Evolutionary conservation across 1,140 invertebrate species (phyloP), one percentile per base, ranked within the genome.

Genomic region (Drosophila sturtevanti): DNA sequence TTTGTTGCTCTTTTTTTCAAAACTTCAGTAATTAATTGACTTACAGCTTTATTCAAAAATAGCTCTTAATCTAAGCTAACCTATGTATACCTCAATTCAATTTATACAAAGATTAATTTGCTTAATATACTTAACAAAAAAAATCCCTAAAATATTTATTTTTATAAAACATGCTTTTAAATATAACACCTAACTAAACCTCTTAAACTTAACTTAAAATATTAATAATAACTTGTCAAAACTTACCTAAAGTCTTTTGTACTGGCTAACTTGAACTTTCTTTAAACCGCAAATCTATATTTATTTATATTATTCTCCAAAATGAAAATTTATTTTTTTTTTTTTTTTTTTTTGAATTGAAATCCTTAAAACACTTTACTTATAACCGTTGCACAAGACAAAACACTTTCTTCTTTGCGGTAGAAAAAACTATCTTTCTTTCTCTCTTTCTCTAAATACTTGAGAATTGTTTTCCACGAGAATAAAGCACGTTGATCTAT

Each of bases 401-500:
- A 11, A 48, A 48, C 41, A 48, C 41, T 48, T 48, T 48, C 14
- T 41, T n/a, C n/a, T 44, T 31, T 31, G 5, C 3, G 38, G 38
- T 6, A 6, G 4, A 16, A 16, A 44, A 44, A 16, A 44, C 14
- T 14, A 44, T 9, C 41, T 44, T 16, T 44, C 41, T 44, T 2
- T 16, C n/a, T 41, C n/a, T 38, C 37, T 38, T 7, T 18, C 41
- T 44, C 37, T 38, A 0, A 24, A 6, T 9, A 11, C 14, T 21
- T 48, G 41, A 48, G 18, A 11, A 48, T 7, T 48, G 41, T 48
- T 48, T 21, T 48, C 9, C 41, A 48, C 10, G 41, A 48, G 3
- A 0, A 16, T 18, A 38, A 70, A 51, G 14, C 55, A 48, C 59
- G 52, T 18, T 24, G 38, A 64, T 73, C 48, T 72, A 18, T 74